These are phyloP conservation scores for Laticauda laticaudata DNA, from an alignment of 2,113 vertebrate species.

Conservation along the genomic window DNA sequence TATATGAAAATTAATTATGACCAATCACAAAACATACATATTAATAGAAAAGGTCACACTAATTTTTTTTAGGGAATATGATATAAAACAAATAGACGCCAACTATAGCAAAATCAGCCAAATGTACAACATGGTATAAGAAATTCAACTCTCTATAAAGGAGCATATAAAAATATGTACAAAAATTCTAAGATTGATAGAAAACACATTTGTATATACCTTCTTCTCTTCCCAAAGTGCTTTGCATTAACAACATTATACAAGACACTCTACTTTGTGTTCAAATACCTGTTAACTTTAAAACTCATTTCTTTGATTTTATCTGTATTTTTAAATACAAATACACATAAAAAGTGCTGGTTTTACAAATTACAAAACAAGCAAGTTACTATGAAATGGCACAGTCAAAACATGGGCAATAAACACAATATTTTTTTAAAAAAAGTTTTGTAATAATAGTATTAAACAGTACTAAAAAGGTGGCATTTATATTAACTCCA, in stretches of 20 bases:
- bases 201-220: constrained; percentile 64
- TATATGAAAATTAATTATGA: constrained; percentile 75
- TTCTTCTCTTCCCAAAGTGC: constrained; percentile 66
- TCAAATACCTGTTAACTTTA: constrained; percentile 58
- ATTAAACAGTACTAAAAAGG: constrained; percentile 13
- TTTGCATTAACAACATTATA: constrained; percentile 73
- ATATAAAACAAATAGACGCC: constrained; percentile 61
- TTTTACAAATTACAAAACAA: constrained; percentile 51
- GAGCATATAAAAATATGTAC: constrained; percentile 68
- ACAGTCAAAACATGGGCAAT: constrained; percentile 45
- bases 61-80: constrained; percentile 64
- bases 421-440: constrained; percentile 42
- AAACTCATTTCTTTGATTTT: constrained; percentile 52
- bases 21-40: constrained; percentile 74
- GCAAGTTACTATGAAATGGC: constrained; percentile 49
- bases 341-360: constrained; percentile 55
- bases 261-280: constrained; percentile 65
- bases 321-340: constrained; percentile 26
- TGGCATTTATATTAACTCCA: constrained; percentile 42
- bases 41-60: constrained; percentile 69
- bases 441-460: constrained; percentile 35
- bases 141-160: constrained; percentile 65
- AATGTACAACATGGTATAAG: constrained; percentile 66
- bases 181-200: constrained; percentile 66
- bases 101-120: constrained; percentile 65